Evolutionary conservation across 2,113 vertebrate species (phyloP).

Genomic region (Peucedramus taeniatus): DNA sequence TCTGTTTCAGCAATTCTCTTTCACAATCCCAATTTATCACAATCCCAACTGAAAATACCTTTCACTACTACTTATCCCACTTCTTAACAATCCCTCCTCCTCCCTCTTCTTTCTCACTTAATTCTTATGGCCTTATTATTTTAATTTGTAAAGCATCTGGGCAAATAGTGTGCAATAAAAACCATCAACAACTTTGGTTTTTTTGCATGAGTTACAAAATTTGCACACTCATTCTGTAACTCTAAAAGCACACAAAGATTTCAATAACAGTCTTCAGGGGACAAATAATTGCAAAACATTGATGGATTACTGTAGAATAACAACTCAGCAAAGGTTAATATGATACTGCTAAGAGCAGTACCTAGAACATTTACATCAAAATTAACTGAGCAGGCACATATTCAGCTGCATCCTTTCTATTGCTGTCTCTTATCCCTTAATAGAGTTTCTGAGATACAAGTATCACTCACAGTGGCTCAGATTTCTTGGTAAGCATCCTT

Average conservation of each 20-base stretch:
- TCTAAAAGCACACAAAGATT: not conserved
- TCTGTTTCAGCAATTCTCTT: not conserved
- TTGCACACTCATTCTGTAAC: not conserved
- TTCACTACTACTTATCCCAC: not conserved
- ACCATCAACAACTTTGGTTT: not conserved
- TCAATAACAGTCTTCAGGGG: not conserved
- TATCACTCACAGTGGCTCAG: not conserved
- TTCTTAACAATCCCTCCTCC: not conserved
- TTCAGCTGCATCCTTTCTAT: not conserved
- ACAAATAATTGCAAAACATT: not conserved
- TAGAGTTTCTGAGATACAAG: not conserved
- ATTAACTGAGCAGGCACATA: not conserved
- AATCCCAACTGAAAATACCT: not conserved
- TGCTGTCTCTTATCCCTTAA: not conserved
- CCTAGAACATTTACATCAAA: not conserved
- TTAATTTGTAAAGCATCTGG: not conserved
- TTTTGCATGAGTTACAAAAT: not conserved
- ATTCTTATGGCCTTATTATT: not conserved
- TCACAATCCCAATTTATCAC: not conserved
- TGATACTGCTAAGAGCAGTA: not conserved
- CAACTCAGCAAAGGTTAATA: not conserved
- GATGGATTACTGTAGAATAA: not conserved
- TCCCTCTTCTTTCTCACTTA: not conserved
- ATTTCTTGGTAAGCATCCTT: not conserved
- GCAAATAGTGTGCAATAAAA: not conserved